Base-by-base conservation (phyloP, 2,888 invertebrate species). In the Athalia cordata region DNA sequence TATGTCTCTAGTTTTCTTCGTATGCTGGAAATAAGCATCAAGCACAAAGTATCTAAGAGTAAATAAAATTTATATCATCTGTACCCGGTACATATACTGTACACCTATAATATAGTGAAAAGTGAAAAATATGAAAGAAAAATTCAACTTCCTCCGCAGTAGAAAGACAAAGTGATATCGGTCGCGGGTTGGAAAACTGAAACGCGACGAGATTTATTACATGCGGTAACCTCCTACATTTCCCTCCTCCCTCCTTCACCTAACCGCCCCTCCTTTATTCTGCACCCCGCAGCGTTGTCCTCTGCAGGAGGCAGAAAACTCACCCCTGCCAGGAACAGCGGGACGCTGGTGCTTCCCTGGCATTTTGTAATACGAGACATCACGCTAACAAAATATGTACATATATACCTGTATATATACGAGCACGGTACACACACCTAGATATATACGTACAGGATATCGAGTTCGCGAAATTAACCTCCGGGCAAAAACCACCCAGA, bases 91-190 rank as follows among this genome's bases (percentile, higher is more conserved):
- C 2, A 29, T 29, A 29, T 29, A 0, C 29, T 29, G 2, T 2
- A 29, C 29, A 29, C 29, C 29, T 29, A 2, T 29, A 29, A 29
- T 29, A 29, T 29, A 29, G 29, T 29, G 29, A 61, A 13, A 4
- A 61, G 7, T 8, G 8, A 68, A 55, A 68, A 68, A 8, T 29
- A 68, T 8, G 15, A 68, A n/a, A 43, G 50, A 15, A 68, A 68
- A 68, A 68, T 29, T 8, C 6, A 52, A 55, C 68, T 29, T 29
- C 29, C 29, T 29, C 29, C 29, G 29, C 29, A 29, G 29, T 2
- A 29, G 29, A 68, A 55, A 68, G 52, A 68, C 68, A 55, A 68
- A 68, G 68, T 68, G 68, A 68, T 55, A 68, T 43, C 68, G 13
- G 29, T 29, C 29, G 29, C 29, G 29, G 29, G 29, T 29, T 29